Evolutionary conservation across 2,888 invertebrate species (phyloP), one percentile per base, ranked within the genome.

Genomic region (Nemotelus nigrinus): DNA sequence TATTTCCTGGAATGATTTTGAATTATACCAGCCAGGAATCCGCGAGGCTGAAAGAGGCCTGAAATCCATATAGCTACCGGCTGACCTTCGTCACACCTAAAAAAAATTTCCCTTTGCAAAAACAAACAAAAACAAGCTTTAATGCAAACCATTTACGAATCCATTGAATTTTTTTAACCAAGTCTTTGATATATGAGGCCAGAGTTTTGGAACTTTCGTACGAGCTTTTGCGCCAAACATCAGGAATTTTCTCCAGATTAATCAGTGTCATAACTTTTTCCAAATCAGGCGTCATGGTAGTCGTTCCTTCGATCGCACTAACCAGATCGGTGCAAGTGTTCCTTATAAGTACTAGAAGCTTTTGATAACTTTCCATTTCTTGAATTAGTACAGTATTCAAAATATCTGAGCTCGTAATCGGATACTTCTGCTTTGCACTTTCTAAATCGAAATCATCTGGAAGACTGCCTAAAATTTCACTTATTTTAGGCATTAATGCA

Each of bases 11-110:
- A 96, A 85, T 90, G 96, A 86, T 97, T 96, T 87, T 97, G 97
- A 85, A 95, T 92, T 0, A 94, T 94, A 0, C 95, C 96, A 0
- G 97, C 96, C 44, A 97, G 89, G 86, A 97, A 97, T 0, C 96
- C 96, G 86, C 97, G 96, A 0, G 96, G 95, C 85, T 96, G 96
- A 85, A 94, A 97, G 86, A 97, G 96, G 0, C 96, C 97, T 0
- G 97, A 94, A 2, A 97, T 88, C 97, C 97, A 98, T 88, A 95
- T 97, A 1, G 92, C 91, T 0, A 90, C 81, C 0, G 96, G 97
- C 85, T 95, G 95, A 0, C 93, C 94, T 3, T 91, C 83, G 1
- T 89, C 83, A 82, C 88, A 89, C 84, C 84, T 84, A 43, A n/a
- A 47, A 53, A 63, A 41, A 1, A 25, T 58, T 53, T 8, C 6